phyloP scores from a whole-genome alignment of 2,888 invertebrate genomes.

The Pristionchus mayeri region DNA sequence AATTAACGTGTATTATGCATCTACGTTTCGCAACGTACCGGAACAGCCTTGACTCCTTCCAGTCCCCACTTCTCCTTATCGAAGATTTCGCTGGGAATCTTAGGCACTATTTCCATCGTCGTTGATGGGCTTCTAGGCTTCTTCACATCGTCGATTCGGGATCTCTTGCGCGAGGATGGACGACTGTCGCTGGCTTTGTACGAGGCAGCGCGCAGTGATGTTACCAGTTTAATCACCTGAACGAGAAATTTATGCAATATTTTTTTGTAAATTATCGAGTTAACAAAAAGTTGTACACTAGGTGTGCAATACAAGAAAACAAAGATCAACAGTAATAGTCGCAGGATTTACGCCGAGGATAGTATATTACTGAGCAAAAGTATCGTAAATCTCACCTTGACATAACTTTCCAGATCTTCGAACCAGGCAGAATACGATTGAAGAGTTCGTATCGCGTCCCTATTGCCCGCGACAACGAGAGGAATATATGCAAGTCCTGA shows the following conservation, averaged over 20 bases:
- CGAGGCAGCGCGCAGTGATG: background rate
- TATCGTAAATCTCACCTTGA: conserved; percentile 12
- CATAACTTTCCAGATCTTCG: conserved; percentile 58
- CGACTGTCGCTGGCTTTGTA: too few relatives aligned
- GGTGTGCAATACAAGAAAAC: too few relatives aligned
- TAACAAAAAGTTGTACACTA: too few relatives aligned
- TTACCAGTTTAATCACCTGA: conserved; percentile 23
- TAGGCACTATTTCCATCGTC: conserved; percentile 11
- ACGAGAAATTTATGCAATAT: background rate
- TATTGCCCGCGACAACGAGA: conserved; percentile 67
- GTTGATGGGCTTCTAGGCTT: background rate
- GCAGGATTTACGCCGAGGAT: too few relatives aligned
- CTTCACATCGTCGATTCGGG: background rate
- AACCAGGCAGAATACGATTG: conserved; percentile 66
- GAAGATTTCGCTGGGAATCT: conserved; percentile 56
- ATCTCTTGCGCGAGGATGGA: background rate
- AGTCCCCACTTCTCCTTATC: conserved; percentile 64
- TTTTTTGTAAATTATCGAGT: too few relatives aligned
- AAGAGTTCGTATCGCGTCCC: conserved; percentile 67
- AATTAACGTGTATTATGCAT: too few relatives aligned
- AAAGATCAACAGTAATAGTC: too few relatives aligned
- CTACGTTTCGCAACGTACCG: conserved; percentile 47
- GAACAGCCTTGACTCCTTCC: conserved; percentile 64
- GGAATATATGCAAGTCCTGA: conserved; percentile 62
- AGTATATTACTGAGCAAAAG: too few relatives aligned